phyloP scores from a whole-genome alignment of 2,797 vertebrate genomes.

The Silurus lanzhouensis region DNA sequence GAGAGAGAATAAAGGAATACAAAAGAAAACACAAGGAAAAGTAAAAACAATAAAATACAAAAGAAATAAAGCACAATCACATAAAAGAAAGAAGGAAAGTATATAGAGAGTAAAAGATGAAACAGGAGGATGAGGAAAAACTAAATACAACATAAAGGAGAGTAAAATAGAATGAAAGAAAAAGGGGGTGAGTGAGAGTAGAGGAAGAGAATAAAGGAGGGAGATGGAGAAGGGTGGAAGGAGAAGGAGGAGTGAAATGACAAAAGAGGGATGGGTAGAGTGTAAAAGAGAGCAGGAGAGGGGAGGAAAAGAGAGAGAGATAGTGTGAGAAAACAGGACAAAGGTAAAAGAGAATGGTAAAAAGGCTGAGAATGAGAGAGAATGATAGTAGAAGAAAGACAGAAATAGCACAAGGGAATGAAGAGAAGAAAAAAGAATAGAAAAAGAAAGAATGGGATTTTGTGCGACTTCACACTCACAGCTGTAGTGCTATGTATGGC shows the following conservation, averaged over 20 bases:
- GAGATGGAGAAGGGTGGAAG: background rate
- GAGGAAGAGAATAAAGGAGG: background rate
- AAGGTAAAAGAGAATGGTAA: background rate
- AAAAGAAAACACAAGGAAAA: background rate
- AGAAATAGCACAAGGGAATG: background rate
- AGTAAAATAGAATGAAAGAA: background rate
- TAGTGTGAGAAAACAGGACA: background rate
- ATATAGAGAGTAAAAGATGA: background rate
- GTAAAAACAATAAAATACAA: too few species aligned
- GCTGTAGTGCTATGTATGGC: too few species aligned
- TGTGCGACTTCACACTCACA: too few species aligned
- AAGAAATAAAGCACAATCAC: background rate
- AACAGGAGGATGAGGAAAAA: background rate
- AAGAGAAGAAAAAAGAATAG: too few species aligned
- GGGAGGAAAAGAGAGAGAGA: background rate
- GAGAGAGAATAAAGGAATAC: slow-evolving; percentile 20
- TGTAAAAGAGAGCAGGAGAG: background rate
- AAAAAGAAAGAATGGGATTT: too few species aligned
- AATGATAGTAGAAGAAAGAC: background rate
- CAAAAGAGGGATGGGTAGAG: too few species aligned
- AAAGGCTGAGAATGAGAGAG: background rate
- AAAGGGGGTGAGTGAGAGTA: background rate
- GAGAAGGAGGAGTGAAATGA: too few species aligned
- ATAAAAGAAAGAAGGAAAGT: background rate
- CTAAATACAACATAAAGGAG: too few species aligned